Evolutionary conservation across 2,888 invertebrate genomes (phyloP), one percentile per base, ranked within the genome.

Genomic region (Drosophila monieri): DNA sequence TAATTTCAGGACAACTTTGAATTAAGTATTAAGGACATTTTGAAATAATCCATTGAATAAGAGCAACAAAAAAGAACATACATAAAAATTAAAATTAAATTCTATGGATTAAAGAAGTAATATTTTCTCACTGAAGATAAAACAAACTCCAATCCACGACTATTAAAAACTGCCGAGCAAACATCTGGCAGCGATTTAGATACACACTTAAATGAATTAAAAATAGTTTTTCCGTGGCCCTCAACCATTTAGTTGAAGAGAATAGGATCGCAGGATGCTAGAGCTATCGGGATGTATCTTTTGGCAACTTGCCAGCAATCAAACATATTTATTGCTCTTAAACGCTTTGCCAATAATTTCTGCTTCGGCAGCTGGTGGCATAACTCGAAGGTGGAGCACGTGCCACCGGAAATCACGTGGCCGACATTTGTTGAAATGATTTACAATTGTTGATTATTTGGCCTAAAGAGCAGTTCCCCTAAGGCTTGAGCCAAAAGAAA

Each of bases 311-410:
- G 84, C 86, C 84, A 79, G 73, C 67, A 67, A 89, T 90, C 85
- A 88, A 88, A 80, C 77, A 77, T 88, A 90, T 90, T 90, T 90
- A 90, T 90, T 89, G 88, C 87, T 77, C 79, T 88, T 81, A 89
- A 90, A 86, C 88, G 89, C 86, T 89, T 75, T 81, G 83, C 85
- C 88, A 90, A 90, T 90, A 90, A 84, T 87, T 90, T 84, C 65
- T 73, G 66, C 66, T 70, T 77, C 70, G 78, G 71, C 85, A 85
- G 77, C 72, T 78, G 73, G 27, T 44, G 58, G 60, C 37, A 44
- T 32, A 27, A 46, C 41, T 44, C 37, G 43, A 30, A 61, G 52
- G 53, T 72, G 61, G 10, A 49, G 80, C 86, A 84, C 84, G 84
- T 88, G 76, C 84, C 67, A 66, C 54, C 58, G 79, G 84, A 78